These are phyloP conservation scores for Eilema sororculum DNA, from an alignment of 2,888 invertebrate species.

Conservation along the genomic window DNA sequence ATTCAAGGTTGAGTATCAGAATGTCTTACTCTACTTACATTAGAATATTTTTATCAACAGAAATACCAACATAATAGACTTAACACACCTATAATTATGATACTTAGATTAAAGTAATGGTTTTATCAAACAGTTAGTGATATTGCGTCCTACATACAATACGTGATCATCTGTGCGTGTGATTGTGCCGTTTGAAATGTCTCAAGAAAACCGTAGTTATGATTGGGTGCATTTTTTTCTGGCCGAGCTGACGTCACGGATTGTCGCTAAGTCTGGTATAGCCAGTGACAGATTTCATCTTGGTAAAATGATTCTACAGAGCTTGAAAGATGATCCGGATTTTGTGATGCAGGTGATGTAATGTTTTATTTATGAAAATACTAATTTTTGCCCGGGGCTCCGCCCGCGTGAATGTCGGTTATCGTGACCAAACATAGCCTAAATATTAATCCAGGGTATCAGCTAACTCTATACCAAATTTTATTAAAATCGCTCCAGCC, in stretches of 20 bases:
- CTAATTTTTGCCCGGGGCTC: too few relatives aligned
- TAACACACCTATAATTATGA: too few relatives aligned
- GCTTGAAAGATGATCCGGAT: slow-evolving; percentile 38
- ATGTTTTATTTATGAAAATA: too few relatives aligned
- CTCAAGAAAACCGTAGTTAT: slow-evolving; percentile 8
- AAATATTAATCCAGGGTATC: too few relatives aligned
- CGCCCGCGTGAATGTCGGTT: too few relatives aligned
- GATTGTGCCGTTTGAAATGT: neutral
- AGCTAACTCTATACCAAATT: too few relatives aligned
- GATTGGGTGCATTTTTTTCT: slow-evolving; percentile 48
- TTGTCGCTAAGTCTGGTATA: slow-evolving; percentile 57
- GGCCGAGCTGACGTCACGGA: slow-evolving; percentile 47
- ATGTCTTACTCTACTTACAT: too few relatives aligned
- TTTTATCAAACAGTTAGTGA: neutral
- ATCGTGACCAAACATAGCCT: too few relatives aligned
- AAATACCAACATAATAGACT: too few relatives aligned
- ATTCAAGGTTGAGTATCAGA: too few relatives aligned
- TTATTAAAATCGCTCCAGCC: too few relatives aligned
- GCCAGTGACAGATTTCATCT: slow-evolving; percentile 60
- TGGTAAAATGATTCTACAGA: slow-evolving; percentile 38
- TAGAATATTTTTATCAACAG: neutral
- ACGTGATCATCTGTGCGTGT: neutral
- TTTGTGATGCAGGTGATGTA: slow-evolving; percentile 38
- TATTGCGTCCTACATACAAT: neutral
- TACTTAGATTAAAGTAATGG: neutral